Percentiles rank a stretch among this genome's conserved stretches.
phyloP scores from a whole-genome alignment of 2,113 vertebrate species.

The cat (Felis catus) region F.catus_Fca126_mat1.0 CM031411.1:83840501-83841000 shows the following conservation, averaged over 20 bases:
- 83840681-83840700: not conserved
- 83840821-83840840: not conserved
- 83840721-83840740: not conserved
- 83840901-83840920: not conserved
- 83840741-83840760: slow-evolving; percentile 10
- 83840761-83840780: not conserved
- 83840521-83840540: not conserved
- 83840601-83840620: slow-evolving; percentile 1
- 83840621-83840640: not conserved
- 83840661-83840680: slow-evolving; percentile 21
- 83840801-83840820: not conserved
- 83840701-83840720: not conserved
- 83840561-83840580: not conserved
- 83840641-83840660: not conserved
- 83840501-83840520: not conserved
- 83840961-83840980: not conserved
- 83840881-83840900: no score
- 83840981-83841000: not conserved
- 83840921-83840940: not conserved
- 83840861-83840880: not conserved
- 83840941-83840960: not conserved
- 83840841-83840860: not conserved
- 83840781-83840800: not conserved
- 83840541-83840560: not conserved
- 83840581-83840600: not conserved